phyloP scores from a whole-genome alignment of 1,140 invertebrate genomes.

The Lasaia peninsularis region DNA sequence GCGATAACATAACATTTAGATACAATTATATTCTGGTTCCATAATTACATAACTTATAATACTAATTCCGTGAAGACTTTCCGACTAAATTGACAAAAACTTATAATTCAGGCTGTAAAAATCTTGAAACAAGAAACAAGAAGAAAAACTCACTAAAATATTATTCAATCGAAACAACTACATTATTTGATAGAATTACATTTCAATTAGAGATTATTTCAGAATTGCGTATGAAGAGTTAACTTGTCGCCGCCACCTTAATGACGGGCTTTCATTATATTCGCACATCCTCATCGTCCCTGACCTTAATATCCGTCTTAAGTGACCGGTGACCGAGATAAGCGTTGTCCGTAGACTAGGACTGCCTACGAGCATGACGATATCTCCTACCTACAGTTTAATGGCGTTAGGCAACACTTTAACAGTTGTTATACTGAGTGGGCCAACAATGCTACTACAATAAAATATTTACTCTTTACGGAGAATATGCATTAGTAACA shows the following conservation, averaged over 20 bases:
- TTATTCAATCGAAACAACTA: no score
- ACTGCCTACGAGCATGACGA: not conserved
- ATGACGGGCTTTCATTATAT: slow-evolving; percentile 45
- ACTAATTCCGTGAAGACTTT: no score
- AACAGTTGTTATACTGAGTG: not conserved
- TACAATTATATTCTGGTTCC: no score
- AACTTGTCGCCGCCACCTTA: not conserved
- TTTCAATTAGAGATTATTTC: no score
- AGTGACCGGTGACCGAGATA: slow-evolving; percentile 34
- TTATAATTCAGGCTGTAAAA: no score
- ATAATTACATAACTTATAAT: no score
- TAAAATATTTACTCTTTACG: not conserved
- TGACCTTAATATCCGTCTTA: slow-evolving; percentile 61
- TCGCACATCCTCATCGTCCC: slow-evolving; percentile 49
- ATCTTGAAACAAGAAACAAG: no score
- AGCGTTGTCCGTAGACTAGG: not conserved
- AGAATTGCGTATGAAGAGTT: no score
- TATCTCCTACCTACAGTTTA: not conserved
- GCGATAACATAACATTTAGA: no score
- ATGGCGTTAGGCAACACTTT: slow-evolving; percentile 2
- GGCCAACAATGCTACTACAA: not conserved
- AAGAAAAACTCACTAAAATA: no score
- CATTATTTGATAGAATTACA: no score
- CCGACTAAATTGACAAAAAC: no score
- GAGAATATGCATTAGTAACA: not conserved